Conservation (phyloP, 1,140 invertebrate genomes). For the Aleiodes sp. region DNA sequence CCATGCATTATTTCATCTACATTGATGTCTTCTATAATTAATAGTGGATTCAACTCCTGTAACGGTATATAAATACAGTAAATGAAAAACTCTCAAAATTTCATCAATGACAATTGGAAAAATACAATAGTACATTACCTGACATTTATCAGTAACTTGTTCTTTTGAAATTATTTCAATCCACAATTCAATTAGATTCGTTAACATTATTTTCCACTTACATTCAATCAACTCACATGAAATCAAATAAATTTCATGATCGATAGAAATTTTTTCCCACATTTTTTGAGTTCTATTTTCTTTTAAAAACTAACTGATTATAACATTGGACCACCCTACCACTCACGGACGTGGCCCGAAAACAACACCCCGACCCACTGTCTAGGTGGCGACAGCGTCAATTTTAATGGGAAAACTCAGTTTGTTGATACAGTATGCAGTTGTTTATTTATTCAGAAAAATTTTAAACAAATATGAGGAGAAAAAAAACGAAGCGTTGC, state of each 20-base stretch:
- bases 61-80: slow-evolving; percentile 25
- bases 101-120: slow-evolving; percentile 8
- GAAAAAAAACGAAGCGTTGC: no score
- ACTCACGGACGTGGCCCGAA: no score
- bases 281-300: no score
- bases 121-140: slow-evolving; percentile 41
- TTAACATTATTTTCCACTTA: slow-evolving; percentile 45
- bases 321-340: no score
- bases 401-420: no score
- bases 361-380: no score
- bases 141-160: slow-evolving; percentile 45
- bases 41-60: slow-evolving; percentile 52
- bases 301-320: no score
- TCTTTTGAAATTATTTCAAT: slow-evolving; percentile 46
- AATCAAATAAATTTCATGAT: slow-evolving; percentile 42
- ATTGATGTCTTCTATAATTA: slow-evolving; percentile 42
- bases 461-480: no score
- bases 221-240: slow-evolving; percentile 38
- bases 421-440: no score
- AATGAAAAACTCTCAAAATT: background rate
- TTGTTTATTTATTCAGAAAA: no score
- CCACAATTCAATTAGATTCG: slow-evolving; percentile 51
- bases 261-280: slow-evolving; percentile 42
- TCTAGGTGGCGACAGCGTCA: no score
- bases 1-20: slow-evolving; percentile 40